These are phyloP conservation scores for Eidolon dupreanum DNA, from an alignment of 2,797 vertebrate species.

Conservation along the genomic window DNA sequence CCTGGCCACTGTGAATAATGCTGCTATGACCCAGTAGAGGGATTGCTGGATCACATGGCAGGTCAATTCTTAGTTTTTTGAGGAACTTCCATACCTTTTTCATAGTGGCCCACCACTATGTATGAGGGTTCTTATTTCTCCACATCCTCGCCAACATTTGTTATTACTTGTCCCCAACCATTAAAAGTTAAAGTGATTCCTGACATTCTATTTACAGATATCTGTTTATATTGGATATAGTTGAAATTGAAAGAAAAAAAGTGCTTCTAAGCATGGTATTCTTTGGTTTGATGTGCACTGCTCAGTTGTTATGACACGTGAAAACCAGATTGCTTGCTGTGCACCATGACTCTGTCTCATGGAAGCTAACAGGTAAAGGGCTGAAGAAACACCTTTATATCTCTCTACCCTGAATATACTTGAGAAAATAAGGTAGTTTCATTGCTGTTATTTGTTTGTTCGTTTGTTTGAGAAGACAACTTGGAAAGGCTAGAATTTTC, in stretches of 20 bases:
- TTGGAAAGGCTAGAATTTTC: constrained; percentile 23
- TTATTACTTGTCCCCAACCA: background rate
- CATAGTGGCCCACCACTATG: too few species aligned
- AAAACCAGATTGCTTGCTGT: background rate
- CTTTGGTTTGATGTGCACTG: background rate
- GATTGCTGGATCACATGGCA: too few species aligned
- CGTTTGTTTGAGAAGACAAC: constrained; percentile 1
- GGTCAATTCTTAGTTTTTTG: too few species aligned
- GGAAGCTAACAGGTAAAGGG: background rate
- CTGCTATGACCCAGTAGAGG: too few species aligned
- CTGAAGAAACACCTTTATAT: background rate
- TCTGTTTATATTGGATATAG: background rate
- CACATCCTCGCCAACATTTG: too few species aligned
- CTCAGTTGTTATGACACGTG: background rate
- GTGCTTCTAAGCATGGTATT: background rate
- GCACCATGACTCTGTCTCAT: background rate
- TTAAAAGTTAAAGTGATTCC: constrained; percentile 18
- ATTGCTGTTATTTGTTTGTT: background rate
- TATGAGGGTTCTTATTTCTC: too few species aligned
- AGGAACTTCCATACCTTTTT: too few species aligned
- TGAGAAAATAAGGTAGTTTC: background rate
- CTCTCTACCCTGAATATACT: background rate
- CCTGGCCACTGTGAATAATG: too few species aligned
- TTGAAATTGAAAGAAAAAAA: background rate
- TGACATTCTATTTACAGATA: background rate